Evolutionary conservation across 1,140 invertebrate genomes (phyloP).

Genomic region (Anadara kagoshimensis): DNA sequence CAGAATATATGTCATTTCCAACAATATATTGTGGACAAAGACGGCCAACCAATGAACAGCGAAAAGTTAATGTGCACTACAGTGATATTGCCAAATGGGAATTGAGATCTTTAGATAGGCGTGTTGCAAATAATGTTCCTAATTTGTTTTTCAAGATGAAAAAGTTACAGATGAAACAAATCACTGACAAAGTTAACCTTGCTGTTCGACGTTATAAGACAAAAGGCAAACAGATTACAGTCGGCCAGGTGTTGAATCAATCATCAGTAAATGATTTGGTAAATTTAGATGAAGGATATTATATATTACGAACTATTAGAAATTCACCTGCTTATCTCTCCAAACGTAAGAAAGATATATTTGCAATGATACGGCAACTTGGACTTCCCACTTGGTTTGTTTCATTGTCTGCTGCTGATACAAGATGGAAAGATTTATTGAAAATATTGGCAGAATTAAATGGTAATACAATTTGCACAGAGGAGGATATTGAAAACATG

Average conservation of each 20-base stretch:
- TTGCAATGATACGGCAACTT: slow-evolving; percentile 54
- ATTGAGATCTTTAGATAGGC: slow-evolving; percentile 39
- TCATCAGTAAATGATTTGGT: slow-evolving; percentile 31
- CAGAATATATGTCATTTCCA: slow-evolving; percentile 43
- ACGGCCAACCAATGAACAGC: slow-evolving; percentile 28
- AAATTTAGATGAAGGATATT: slow-evolving; percentile 50
- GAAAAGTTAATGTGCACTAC: slow-evolving; percentile 34
- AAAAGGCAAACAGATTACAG: slow-evolving; percentile 38
- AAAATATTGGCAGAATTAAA: slow-evolving; percentile 37
- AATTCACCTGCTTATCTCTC: slow-evolving; percentile 47
- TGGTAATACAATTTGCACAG: slow-evolving; percentile 33
- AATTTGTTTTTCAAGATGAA: slow-evolving; percentile 52
- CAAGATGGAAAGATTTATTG: slow-evolving; percentile 34
- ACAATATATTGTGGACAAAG: slow-evolving; percentile 45
- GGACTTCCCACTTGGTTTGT: slow-evolving; percentile 31
- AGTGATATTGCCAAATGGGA: slow-evolving; percentile 42
- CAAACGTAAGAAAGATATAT: slow-evolving; percentile 48
- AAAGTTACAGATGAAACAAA: slow-evolving; percentile 43
- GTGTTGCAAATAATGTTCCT: slow-evolving; percentile 38
- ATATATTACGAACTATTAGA: slow-evolving; percentile 39
- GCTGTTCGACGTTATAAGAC: slow-evolving; percentile 38
- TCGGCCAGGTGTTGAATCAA: slow-evolving; percentile 16
- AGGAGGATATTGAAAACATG: slow-evolving; percentile 36
- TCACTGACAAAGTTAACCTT: slow-evolving; percentile 37
- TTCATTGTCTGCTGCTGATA: slow-evolving; percentile 44